Base-by-base conservation (phyloP, 2,797 vertebrate species). In the Acanthurus leucopareius region DNA sequence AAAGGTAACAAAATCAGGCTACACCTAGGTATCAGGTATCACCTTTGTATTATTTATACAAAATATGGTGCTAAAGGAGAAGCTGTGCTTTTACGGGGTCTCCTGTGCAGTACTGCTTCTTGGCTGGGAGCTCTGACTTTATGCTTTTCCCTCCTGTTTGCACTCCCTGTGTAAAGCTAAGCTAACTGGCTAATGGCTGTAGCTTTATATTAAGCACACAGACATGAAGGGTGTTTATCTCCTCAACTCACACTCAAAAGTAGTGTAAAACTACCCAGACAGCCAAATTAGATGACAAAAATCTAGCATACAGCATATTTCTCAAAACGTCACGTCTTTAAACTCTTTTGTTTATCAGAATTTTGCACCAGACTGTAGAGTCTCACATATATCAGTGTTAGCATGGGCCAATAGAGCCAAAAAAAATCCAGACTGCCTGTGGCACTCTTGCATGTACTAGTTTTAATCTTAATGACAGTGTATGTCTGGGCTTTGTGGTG, bases 391-490 rank as follows among this genome's bases (percentile, higher is more conserved):
- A 86, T 84, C 58, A 20, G 65, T 77, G 86, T 84, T 83, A 87
- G 89, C 82, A 83, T 72, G 74, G 91, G 79, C 90, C 89, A 91
- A 88, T 86, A 65, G 83, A 86, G 79, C 84, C 81, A 66, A 83
- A 78, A 68, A 79, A 73, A 84, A 82, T 75, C 75, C 56, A 88
- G 80, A 73, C 80, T 22, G 62, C 82, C 80, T 84, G 87, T 81
- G 86, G 85, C 77, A 62, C 75, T 86, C 69, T 70, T 79, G 72
- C 65, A 15, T 75, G 71, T 67, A 67, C 85, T 48, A 64, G 78
- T 84, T 89, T 90, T 85, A 82, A 84, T 86, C 85, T 82, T 91
- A 92, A 93, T 92, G 88, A 92, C 80, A 93, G 90, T 91, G 86
- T 91, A 54, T 81, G 87, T 59, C 76, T 85, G 38, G 76, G 84